Conservation (phyloP, 2,888 invertebrate species). For the Oscheius sp. region DNA sequence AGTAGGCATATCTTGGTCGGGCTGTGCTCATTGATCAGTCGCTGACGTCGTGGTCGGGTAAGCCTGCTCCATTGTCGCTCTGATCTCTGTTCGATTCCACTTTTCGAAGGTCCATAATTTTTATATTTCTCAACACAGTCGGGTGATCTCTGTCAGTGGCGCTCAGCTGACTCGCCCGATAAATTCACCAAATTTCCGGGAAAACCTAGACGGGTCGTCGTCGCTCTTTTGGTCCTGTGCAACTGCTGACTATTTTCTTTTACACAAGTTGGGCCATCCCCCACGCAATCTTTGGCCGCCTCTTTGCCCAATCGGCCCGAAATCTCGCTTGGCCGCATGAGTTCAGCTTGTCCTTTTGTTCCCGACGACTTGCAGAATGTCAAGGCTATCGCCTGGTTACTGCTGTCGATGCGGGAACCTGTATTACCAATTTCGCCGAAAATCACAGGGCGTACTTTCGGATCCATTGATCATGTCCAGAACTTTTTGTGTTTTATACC, state of each 20-base stretch:
- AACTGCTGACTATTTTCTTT: conserved; percentile 16
- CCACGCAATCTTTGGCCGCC: conserved; percentile 33
- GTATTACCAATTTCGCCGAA: conserved; percentile 19
- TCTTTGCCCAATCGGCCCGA: conserved; percentile 20
- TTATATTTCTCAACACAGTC: neutral
- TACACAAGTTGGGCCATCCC: conserved; percentile 18
- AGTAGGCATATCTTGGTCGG: neutral
- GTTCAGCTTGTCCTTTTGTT: neutral
- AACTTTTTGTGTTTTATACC: neutral
- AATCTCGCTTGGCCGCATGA: conserved; percentile 1
- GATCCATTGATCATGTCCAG: neutral
- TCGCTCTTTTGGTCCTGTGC: neutral
- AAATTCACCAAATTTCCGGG: conserved; percentile 3
- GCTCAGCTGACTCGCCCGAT: neutral
- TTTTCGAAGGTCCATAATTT: too few relatives aligned
- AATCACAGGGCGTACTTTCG: neutral
- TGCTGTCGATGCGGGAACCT: conserved; percentile 10
- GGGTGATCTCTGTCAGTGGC: neutral
- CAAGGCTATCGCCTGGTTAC: conserved; percentile 5
- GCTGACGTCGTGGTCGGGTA: neutral
- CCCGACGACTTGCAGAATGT: conserved; percentile 1
- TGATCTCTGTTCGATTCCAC: neutral
- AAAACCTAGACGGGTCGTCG: neutral
- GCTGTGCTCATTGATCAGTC: neutral
- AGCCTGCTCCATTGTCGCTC: neutral